Percentiles rank a stretch among this genome's conserved stretches.
These are phyloP conservation scores for Hyperoodon ampullatus DNA, from an alignment of 2,113 vertebrate genomes.

Conservation along the genomic window DNA sequence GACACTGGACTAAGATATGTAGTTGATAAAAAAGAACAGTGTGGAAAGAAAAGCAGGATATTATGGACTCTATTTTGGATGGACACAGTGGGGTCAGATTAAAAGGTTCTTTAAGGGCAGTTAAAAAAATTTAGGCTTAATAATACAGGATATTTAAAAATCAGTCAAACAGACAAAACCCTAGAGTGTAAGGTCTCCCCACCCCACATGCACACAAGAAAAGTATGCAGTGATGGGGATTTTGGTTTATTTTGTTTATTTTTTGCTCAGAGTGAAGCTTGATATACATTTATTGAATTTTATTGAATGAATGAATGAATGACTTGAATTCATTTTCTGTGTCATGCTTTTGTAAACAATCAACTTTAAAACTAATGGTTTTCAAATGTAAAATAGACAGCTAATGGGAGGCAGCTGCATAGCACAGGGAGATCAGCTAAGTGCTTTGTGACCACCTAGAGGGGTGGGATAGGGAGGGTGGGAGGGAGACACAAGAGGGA, in stretches of 20 bases:
- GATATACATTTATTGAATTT: background rate
- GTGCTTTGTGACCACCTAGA: too few species aligned
- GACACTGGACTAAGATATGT: background rate
- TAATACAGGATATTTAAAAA: background rate
- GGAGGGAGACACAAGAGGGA: too few species aligned
- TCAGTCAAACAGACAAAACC: background rate
- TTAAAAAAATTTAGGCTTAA: background rate
- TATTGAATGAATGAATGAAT: background rate
- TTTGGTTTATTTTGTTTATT: background rate
- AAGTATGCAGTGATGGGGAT: background rate
- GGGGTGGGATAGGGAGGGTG: too few species aligned
- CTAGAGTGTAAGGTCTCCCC: background rate
- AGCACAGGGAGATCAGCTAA: too few species aligned
- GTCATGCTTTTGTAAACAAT: background rate
- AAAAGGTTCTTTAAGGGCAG: background rate
- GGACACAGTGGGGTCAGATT: background rate
- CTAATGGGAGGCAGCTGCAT: too few species aligned
- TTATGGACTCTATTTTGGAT: background rate
- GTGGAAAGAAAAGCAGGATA: background rate
- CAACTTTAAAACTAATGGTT: background rate
- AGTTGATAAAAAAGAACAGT: background rate
- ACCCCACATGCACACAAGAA: background rate
- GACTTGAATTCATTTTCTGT: background rate
- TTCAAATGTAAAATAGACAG: background rate
- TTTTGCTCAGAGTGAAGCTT: background rate